A percentile compares a stretch with the other conserved stretches of the same genome.
Evolutionary conservation across 1,140 invertebrate genomes (phyloP).

Genomic region (Eciton burchellii): DNA sequence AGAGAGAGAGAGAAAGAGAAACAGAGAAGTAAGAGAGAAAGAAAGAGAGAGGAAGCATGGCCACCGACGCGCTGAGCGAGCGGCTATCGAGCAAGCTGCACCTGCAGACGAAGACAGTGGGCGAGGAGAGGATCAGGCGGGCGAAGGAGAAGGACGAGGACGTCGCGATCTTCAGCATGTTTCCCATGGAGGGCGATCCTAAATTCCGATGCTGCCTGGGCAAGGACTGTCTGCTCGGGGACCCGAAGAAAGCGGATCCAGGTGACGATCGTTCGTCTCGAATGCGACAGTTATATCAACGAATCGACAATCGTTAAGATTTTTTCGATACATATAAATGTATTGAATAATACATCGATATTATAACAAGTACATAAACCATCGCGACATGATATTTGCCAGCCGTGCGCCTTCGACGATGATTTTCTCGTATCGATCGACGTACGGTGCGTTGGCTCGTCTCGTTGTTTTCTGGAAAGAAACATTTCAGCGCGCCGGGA

Average conservation of each 20-base stretch:
- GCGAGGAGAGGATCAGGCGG: slow-evolving; percentile 89
- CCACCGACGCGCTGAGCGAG: slow-evolving; percentile 91
- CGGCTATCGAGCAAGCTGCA: slow-evolving; percentile 90
- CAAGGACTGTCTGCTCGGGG: slow-evolving; percentile 91
- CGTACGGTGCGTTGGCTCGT: neutral
- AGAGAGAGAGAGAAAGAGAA: no score
- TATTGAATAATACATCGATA: slow-evolving; percentile 3
- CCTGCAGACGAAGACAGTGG: slow-evolving; percentile 91
- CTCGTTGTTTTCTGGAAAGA: neutral
- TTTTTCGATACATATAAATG: no score
- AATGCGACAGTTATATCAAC: neutral
- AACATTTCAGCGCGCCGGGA: neutral
- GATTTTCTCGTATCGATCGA: neutral
- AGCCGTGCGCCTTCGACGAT: neutral
- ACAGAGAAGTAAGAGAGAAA: neutral
- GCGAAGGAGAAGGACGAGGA: slow-evolving; percentile 94
- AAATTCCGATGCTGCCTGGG: slow-evolving; percentile 92
- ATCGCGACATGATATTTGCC: neutral
- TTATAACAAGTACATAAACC: slow-evolving; percentile 9
- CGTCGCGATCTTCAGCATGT: slow-evolving; percentile 93
- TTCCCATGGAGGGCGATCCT: slow-evolving; percentile 89
- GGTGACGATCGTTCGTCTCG: slow-evolving; percentile 85
- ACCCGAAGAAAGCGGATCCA: slow-evolving; percentile 91
- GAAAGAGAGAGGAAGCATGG: slow-evolving; percentile 85
- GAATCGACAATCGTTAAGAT: neutral